Conservation (phyloP, 2,113 vertebrate species). For the Columbina picui region DNA sequence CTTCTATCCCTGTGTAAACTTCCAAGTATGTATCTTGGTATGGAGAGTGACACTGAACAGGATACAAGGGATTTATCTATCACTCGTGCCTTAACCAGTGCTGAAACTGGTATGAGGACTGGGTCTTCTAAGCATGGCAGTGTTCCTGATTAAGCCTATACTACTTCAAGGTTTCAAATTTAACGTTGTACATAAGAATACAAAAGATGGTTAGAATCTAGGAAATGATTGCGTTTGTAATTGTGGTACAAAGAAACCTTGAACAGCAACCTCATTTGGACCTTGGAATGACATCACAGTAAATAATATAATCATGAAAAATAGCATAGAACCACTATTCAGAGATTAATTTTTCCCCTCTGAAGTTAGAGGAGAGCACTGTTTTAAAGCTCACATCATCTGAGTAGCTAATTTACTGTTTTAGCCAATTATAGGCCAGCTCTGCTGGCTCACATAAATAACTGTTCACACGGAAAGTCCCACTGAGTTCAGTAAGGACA, state of each 20-base stretch:
- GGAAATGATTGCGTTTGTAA: background rate
- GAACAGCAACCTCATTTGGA: background rate
- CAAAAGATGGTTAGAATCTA: background rate
- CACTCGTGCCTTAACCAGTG: background rate
- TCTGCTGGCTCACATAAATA: background rate
- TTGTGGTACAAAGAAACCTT: background rate
- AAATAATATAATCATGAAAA: background rate
- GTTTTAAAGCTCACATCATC: background rate
- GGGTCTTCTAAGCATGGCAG: background rate
- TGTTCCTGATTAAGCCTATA: background rate
- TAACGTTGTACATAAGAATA: background rate
- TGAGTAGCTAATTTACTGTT: background rate
- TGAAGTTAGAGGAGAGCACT: background rate
- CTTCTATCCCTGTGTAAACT: background rate
- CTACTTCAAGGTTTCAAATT: background rate
- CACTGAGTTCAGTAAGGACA: background rate
- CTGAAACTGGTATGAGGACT: background rate
- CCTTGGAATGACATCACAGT: background rate
- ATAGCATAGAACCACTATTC: background rate
- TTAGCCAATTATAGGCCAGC: background rate
- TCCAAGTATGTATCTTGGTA: background rate
- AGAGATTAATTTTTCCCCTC: background rate
- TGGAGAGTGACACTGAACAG: background rate
- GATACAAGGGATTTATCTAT: background rate
- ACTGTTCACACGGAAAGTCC: background rate